phyloP scores from a whole-genome alignment of 2,113 vertebrate species.

The Regulus satrapa region DNA sequence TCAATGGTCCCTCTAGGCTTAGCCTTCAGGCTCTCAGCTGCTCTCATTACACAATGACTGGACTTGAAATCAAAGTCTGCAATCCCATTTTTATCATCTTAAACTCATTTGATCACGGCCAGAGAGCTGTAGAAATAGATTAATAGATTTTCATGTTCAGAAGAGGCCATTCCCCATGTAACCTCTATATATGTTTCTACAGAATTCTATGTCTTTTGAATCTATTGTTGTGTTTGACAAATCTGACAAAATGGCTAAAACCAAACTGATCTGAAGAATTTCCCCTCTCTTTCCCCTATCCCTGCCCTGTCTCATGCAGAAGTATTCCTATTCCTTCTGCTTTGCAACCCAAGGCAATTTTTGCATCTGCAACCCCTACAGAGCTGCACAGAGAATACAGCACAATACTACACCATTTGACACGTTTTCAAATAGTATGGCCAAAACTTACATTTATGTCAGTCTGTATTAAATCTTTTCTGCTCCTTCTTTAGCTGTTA shows the following conservation, averaged over 20 bases:
- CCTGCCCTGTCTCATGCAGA: not conserved
- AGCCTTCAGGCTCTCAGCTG: not conserved
- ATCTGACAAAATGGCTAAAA: not conserved
- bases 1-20: not conserved
- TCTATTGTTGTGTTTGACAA: not conserved
- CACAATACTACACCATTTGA: not conserved
- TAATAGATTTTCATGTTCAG: not conserved
- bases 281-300: not conserved
- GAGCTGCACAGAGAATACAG: not conserved
- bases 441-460: not conserved
- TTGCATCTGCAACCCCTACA: not conserved
- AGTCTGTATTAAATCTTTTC: not conserved
- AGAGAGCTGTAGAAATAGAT: not conserved
- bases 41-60: not conserved
- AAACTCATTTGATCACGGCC: not conserved
- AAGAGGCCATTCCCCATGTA: not conserved
- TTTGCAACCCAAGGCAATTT: not conserved
- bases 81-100: not conserved
- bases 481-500: not conserved
- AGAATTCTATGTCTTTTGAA: not conserved
- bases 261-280: not conserved
- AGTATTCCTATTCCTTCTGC: not conserved
- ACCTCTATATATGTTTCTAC: not conserved
- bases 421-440: rapidly evolving
- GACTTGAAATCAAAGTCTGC: not conserved